A percentile compares a stretch with the other conserved stretches of the same genome.
These are phyloP conservation scores for Emys orbicularis DNA, from an alignment of 2,797 vertebrate species.

Conservation along the genomic window DNA sequence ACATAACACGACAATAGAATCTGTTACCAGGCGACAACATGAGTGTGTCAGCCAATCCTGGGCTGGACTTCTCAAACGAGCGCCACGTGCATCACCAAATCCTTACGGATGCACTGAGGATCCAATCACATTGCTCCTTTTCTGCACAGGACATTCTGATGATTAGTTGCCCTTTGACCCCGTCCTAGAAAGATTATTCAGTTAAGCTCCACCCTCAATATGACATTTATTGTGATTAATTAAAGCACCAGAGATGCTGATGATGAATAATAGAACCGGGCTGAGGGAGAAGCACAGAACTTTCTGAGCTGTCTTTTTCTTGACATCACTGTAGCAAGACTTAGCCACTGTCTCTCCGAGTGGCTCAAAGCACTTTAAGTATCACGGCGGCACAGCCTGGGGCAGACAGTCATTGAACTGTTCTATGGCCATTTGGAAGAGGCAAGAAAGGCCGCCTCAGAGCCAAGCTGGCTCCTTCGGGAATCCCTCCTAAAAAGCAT, in stretches of 20 bases:
- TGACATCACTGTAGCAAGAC: background rate
- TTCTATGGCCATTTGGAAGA: background rate
- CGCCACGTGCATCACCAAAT: background rate
- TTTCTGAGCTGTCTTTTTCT: background rate
- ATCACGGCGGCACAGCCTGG: background rate
- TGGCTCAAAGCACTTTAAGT: background rate
- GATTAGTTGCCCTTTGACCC: background rate
- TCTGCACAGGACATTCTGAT: background rate
- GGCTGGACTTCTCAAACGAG: background rate
- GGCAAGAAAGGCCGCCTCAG: background rate
- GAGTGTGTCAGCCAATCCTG: background rate
- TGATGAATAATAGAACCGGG: background rate
- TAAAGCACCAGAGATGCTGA: too few relatives aligned
- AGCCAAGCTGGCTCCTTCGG: background rate
- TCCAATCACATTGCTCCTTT: background rate
- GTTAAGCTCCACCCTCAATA: too few relatives aligned
- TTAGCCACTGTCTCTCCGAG: background rate
- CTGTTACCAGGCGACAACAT: background rate
- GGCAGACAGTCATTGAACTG: background rate
- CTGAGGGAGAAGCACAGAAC: background rate
- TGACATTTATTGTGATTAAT: too few relatives aligned
- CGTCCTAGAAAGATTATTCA: background rate
- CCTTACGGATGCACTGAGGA: background rate
- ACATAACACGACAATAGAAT: background rate
- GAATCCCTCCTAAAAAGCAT: background rate